Conservation (phyloP, 2,888 invertebrate species). For the Melolontha melolontha region DNA sequence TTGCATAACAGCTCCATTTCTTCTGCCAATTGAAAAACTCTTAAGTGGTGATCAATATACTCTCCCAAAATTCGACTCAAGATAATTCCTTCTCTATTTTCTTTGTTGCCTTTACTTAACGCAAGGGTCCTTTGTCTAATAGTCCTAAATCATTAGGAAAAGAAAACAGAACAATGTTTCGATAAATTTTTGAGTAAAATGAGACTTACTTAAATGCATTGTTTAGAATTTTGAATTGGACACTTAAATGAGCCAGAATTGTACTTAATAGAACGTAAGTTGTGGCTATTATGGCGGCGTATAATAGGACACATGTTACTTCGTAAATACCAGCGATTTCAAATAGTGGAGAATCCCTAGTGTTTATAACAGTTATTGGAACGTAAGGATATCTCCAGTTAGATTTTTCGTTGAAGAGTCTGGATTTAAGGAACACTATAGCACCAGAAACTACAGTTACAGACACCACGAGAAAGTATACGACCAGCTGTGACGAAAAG, state of each 20-base stretch:
- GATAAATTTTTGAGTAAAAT: not conserved
- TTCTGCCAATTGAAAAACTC: slow-evolving; percentile 43
- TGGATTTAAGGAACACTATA: slow-evolving; percentile 31
- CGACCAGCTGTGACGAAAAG: slow-evolving; percentile 35
- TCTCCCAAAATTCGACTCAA: slow-evolving; percentile 40
- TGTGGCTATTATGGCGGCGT: slow-evolving; percentile 44
- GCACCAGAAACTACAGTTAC: slow-evolving; percentile 42
- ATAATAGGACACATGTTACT: slow-evolving; percentile 35
- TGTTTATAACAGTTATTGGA: slow-evolving; percentile 41
- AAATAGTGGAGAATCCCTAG: slow-evolving; percentile 36
- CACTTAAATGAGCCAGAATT: slow-evolving; percentile 48
- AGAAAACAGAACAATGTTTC: no score
- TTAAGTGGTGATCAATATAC: slow-evolving; percentile 48
- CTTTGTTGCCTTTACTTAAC: not conserved
- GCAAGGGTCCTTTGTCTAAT: slow-evolving; percentile 2
- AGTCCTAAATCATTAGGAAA: slow-evolving; percentile 3
- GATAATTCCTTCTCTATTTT: slow-evolving; percentile 6
- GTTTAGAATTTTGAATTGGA: slow-evolving; percentile 47
- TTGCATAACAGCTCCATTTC: slow-evolving; percentile 48
- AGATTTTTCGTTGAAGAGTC: slow-evolving; percentile 34
- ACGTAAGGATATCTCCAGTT: slow-evolving; percentile 44
- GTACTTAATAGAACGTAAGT: slow-evolving; percentile 40
- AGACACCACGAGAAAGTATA: slow-evolving; percentile 41
- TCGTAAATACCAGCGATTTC: slow-evolving; percentile 44
- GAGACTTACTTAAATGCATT: slow-evolving; percentile 44